Conservation (phyloP, 1,140 invertebrate species). For the Philaenus spumarius region DNA sequence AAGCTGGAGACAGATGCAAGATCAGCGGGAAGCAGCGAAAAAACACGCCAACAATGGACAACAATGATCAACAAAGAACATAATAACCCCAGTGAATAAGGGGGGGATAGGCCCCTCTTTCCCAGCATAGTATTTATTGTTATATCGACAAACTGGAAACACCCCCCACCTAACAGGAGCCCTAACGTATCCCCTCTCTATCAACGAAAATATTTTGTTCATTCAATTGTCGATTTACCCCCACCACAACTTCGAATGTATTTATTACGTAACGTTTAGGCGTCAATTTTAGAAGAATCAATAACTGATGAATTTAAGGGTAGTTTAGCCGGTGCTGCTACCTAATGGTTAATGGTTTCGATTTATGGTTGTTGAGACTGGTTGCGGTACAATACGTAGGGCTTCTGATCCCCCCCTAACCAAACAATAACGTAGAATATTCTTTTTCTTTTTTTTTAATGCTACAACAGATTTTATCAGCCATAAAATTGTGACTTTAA, state of each 20-base stretch:
- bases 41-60: slow-evolving; percentile 1
- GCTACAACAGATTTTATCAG: too few species aligned
- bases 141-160: slow-evolving; percentile 15
- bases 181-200: not conserved
- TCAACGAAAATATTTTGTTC: slow-evolving; percentile 13
- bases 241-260: not conserved
- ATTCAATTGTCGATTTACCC: not conserved
- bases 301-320: not conserved
- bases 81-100: slow-evolving; percentile 7
- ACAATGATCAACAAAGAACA: slow-evolving; percentile 14
- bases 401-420: too few species aligned
- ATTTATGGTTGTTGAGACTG: too few species aligned
- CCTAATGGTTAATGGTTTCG: too few species aligned
- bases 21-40: too few species aligned
- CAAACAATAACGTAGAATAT: too few species aligned
- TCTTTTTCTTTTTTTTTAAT: too few species aligned
- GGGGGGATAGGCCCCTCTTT: too few species aligned
- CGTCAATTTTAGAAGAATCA: slow-evolving; percentile 13
- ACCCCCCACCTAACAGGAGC: not conserved
- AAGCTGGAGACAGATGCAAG: too few species aligned
- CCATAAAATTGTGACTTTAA: too few species aligned
- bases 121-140: not conserved
- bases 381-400: too few species aligned
- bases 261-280: slow-evolving; percentile 9
- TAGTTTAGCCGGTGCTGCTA: too few species aligned